Base-by-base conservation (phyloP, 2,113 vertebrate genomes). In the Synchiropus splendidus region DNA sequence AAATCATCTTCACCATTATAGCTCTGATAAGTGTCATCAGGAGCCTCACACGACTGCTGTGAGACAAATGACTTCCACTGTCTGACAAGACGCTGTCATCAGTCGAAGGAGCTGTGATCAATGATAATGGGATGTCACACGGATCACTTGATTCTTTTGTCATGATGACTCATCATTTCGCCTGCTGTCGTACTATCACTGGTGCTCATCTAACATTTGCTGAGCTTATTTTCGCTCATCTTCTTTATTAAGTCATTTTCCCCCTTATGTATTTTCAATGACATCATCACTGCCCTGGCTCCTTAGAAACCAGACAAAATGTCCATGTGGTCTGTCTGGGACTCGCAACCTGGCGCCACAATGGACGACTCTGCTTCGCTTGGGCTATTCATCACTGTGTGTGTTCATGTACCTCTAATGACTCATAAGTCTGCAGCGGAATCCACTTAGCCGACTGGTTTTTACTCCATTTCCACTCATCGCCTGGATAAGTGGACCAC, bases 261-360 rank as follows among this genome's bases (percentile, higher is more conserved):
- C 18, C 44, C 51, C 49, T 18, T 42, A 48, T 31, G 54, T 54
- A 2, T 64, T 31, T 33, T 18, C 16, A 32, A 37, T 48, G 61
- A 72, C 67, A 56, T 63, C 60, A 79, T 43, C 61, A 42, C 30
- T 51, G 31, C 38, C 18, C 44, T 44, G 77, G 60, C 61, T 66
- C 75, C 69, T 15, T 21, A 16, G 11, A 34, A 37, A 10, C 38
- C 27, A 57, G 47, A 62, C 43, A 21, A 21, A 35, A 31, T 39
- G 54, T 27, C 38, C 40, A 44, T 10, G 39, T 51, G 15, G 34
- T 51, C 51, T 52, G 18, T 63, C 56, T 54, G 47, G 51, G 54
- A 53, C 43, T 39, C 34, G 38, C 43, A 32, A 51, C 51, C 58
- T 41, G 71, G 62, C 63, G 59, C 62, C 68, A 32, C 9, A 6